A percentile compares a stretch with the other conserved stretches of the same genome.
These are phyloP conservation scores for Amazona finschi DNA, from an alignment of 2,797 vertebrate genomes.

Conservation along the genomic window DNA sequence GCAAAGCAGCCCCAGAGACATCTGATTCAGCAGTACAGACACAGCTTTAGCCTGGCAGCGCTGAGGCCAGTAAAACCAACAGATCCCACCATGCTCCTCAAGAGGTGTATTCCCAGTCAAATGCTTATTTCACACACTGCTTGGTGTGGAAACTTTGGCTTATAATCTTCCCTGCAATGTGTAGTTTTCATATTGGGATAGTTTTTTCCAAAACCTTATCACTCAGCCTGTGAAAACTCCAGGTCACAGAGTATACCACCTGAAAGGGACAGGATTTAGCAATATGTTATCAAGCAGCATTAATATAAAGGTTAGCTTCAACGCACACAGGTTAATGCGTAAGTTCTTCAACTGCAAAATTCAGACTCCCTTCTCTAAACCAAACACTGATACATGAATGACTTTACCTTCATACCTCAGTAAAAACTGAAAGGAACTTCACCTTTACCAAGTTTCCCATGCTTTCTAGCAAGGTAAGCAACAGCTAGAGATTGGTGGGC, in stretches of 20 bases:
- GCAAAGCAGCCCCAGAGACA: not conserved
- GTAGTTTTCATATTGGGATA: not conserved
- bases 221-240: not conserved
- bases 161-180: not conserved
- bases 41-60: fast-evolving
- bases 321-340: not conserved
- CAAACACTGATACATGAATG: not conserved
- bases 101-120: not conserved
- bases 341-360: not conserved
- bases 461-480: not conserved
- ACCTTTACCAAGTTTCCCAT: not conserved
- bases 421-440: not conserved
- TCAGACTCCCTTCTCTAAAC: not conserved
- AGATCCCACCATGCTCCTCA: not conserved
- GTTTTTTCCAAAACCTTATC: not conserved
- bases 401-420: not conserved
- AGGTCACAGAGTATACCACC: not conserved
- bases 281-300: not conserved
- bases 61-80: not conserved
- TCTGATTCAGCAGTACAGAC: not conserved
- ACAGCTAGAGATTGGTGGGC: not conserved
- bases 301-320: not conserved
- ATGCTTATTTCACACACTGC: not conserved
- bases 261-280: not conserved
- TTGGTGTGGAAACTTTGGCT: not conserved